These are phyloP conservation scores for Euzophera pinguis DNA, from an alignment of 2,888 invertebrate species.

Conservation along the genomic window DNA sequence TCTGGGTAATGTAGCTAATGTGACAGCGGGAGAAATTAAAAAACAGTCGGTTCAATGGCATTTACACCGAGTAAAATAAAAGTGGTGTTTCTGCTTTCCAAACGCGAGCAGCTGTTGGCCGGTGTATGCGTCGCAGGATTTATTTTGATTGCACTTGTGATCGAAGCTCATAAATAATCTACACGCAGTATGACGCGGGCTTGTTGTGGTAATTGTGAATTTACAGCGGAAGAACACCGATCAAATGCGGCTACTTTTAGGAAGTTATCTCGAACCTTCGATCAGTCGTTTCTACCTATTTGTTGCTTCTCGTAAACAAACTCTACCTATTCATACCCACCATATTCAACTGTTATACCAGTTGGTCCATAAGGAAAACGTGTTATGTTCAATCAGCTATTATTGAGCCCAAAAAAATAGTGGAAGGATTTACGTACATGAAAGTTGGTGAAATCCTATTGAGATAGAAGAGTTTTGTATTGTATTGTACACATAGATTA, in stretches of 20 bases:
- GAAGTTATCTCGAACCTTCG: neutral
- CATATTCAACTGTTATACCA: too few relatives aligned
- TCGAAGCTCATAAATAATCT: constrained; percentile 3
- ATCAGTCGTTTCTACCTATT: neutral
- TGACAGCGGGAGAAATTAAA: constrained; percentile 2
- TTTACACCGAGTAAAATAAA: constrained; percentile 5
- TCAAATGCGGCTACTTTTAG: neutral
- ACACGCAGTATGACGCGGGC: neutral
- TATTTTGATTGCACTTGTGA: constrained; percentile 8
- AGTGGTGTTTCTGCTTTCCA: neutral
- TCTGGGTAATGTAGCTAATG: constrained; percentile 3
- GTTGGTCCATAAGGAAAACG: too few relatives aligned
- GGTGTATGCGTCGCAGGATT: constrained; percentile 6
- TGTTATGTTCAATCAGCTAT: too few relatives aligned
- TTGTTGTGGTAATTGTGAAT: neutral
- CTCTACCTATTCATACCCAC: too few relatives aligned
- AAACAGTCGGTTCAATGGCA: constrained; percentile 8
- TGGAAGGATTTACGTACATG: too few relatives aligned
- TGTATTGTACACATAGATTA: too few relatives aligned
- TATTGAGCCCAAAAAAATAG: too few relatives aligned
- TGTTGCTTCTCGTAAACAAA: neutral
- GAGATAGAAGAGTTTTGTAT: too few relatives aligned
- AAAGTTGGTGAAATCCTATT: too few relatives aligned
- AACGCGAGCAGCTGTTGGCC: neutral
- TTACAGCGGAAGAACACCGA: constrained; percentile 10